Percentiles rank a stretch among this genome's conserved stretches.
These are phyloP conservation scores for Lineus longissimus DNA, from an alignment of 1,140 invertebrate genomes.

Conservation along the genomic window DNA sequence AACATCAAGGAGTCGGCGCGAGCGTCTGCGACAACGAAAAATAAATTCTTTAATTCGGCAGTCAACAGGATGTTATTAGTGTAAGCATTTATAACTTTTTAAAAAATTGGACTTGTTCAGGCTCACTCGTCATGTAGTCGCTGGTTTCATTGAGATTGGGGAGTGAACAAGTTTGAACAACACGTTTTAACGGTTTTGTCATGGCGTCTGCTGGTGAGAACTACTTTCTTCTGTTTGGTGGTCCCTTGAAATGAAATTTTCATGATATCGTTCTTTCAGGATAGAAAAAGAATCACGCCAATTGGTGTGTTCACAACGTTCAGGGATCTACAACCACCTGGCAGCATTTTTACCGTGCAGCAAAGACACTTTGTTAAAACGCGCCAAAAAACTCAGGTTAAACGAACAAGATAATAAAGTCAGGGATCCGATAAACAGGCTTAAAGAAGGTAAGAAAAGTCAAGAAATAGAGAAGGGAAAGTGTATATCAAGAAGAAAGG, in stretches of 20 bases:
- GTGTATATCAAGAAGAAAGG: not conserved
- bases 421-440: conserved; percentile 55
- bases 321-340: conserved; percentile 63
- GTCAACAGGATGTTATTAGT: conserved; percentile 63
- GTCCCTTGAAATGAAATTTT: too few relatives aligned
- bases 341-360: conserved; percentile 63
- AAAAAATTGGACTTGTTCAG: too few relatives aligned
- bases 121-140: too few relatives aligned
- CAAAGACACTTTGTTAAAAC: conserved; percentile 66
- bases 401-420: conserved; percentile 61
- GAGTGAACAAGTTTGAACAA: too few relatives aligned
- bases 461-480: conserved; percentile 14
- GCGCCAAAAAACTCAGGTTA: conserved; percentile 64
- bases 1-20: conserved; percentile 61
- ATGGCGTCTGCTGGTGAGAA: too few relatives aligned
- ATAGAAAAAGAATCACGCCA: conserved; percentile 61
- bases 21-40: conserved; percentile 60
- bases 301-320: conserved; percentile 50
- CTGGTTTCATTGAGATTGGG: too few relatives aligned
- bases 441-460: conserved; percentile 51
- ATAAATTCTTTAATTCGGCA: conserved; percentile 63
- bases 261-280: conserved; percentile 46
- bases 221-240: too few relatives aligned
- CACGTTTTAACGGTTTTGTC: too few relatives aligned
- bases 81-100: conserved; percentile 52